phyloP scores from a whole-genome alignment of 2,113 vertebrate species.

The Lonchura striata region DNA sequence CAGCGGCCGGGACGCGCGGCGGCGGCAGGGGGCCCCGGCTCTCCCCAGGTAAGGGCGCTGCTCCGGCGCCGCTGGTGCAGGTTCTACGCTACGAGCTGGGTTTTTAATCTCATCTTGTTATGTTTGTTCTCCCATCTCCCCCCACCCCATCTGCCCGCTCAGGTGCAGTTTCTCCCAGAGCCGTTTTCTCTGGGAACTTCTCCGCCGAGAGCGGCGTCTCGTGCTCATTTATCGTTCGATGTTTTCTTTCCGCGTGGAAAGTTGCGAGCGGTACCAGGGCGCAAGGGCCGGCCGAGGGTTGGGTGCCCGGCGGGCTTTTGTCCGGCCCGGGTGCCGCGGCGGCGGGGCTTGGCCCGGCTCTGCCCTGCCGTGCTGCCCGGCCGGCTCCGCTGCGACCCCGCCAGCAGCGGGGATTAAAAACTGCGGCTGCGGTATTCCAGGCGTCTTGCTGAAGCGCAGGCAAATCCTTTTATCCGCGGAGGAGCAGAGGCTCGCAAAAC shows the following conservation, averaged over 20 bases:
- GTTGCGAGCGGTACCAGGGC: neutral
- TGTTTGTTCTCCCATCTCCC: neutral
- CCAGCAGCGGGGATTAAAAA: neutral
- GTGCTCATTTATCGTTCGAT: neutral
- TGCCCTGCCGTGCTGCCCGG: neutral
- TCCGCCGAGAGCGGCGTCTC: neutral
- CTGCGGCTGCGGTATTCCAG: neutral
- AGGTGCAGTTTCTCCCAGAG: neutral
- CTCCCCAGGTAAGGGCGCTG: conserved; percentile 9
- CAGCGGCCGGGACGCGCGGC: neutral
- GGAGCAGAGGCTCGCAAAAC: neutral
- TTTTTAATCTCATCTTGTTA: fast-evolving
- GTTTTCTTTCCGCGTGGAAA: neutral
- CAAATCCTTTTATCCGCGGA: neutral
- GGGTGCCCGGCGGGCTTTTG: neutral
- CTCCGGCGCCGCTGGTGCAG: neutral
- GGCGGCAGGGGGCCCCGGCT: neutral
- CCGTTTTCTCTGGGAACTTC: neutral
- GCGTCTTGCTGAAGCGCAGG: neutral
- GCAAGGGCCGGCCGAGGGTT: neutral
- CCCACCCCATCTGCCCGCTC: neutral
- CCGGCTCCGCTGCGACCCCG: neutral
- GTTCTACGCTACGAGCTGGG: neutral
- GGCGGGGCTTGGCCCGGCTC: neutral
- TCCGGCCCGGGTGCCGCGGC: neutral